Conservation (phyloP, 2,797 vertebrate species). For the Champsocephalus gunnari region DNA sequence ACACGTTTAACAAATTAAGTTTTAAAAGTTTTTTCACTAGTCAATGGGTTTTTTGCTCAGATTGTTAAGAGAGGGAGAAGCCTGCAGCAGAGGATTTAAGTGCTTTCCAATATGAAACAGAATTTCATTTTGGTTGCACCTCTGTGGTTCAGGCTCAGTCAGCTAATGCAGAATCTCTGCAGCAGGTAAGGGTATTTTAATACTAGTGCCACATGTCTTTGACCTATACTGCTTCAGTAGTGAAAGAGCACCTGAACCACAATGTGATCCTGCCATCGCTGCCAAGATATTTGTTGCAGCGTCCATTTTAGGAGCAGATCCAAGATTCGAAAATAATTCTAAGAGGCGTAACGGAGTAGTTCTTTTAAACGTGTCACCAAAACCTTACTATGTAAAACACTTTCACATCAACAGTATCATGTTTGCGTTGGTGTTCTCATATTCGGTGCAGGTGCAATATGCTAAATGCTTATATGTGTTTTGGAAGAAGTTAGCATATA, state of each 20-base stretch:
- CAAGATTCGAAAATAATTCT: not conserved
- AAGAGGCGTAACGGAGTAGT: too few relatives aligned
- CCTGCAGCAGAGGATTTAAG: constrained; percentile 8
- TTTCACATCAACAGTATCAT: too few relatives aligned
- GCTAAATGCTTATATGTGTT: too few relatives aligned
- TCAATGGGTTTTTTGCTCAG: not conserved
- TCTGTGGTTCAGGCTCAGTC: constrained; percentile 16
- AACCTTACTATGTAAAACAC: too few relatives aligned
- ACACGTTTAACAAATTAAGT: constrained; percentile 22
- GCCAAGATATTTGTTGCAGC: constrained; percentile 18
- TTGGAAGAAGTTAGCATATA: too few relatives aligned
- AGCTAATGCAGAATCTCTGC: constrained; percentile 25
- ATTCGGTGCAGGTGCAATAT: too few relatives aligned
- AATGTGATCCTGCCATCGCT: constrained; percentile 10
- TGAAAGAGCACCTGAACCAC: constrained; percentile 6
- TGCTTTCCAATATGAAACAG: not conserved
- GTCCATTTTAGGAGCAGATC: constrained; percentile 11
- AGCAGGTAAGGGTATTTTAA: constrained; percentile 9
- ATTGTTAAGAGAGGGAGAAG: not conserved
- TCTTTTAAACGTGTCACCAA: too few relatives aligned
- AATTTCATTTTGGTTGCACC: not conserved
- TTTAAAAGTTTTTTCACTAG: constrained; percentile 13
- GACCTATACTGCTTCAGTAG: constrained; percentile 11
- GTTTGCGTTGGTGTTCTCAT: too few relatives aligned
- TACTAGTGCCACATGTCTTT: not conserved